Percentiles rank a stretch among this genome's conserved stretches.
Conservation (phyloP, 1,140 invertebrate species). For the Panulirus ornatus region DNA sequence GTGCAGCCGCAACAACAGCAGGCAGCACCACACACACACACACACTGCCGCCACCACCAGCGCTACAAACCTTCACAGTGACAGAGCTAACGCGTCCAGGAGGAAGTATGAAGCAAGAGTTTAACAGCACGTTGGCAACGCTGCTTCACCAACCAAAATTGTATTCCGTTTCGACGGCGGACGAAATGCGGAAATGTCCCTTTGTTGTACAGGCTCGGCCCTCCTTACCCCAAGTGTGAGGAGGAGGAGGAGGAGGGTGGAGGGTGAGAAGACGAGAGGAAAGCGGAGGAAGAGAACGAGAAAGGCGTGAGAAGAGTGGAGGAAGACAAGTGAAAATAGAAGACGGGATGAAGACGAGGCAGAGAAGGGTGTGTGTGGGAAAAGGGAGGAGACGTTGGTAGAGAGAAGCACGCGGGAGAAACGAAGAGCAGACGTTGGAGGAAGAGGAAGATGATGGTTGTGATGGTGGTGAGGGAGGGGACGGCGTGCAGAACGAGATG, state of each 20-base stretch:
- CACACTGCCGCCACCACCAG: neutral
- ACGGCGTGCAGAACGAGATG: no score
- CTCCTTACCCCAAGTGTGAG: neutral
- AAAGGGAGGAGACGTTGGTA: neutral
- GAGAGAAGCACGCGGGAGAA: conserved; percentile 1
- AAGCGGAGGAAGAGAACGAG: neutral
- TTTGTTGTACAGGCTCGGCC: conserved; percentile 47
- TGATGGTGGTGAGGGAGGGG: no score
- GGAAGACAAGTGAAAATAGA: no score
- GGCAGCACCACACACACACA: no score
- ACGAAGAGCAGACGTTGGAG: neutral
- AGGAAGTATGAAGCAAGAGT: neutral
- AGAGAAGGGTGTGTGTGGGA: neutral
- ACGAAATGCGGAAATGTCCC: conserved; percentile 52
- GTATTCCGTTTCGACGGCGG: conserved; percentile 57
- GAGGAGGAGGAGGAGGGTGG: neutral
- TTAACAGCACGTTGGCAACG: neutral
- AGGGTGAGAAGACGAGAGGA: neutral
- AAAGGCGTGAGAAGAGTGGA: neutral
- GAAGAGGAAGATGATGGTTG: no score
- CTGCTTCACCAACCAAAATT: conserved; percentile 42
- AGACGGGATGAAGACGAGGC: no score
- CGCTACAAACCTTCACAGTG: neutral
- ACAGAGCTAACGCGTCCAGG: neutral
- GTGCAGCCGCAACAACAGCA: no score